These are phyloP conservation scores for Actinia equina DNA, from an alignment of 64 coral and sea anemone genomes.

Conservation along the genomic window DNA sequence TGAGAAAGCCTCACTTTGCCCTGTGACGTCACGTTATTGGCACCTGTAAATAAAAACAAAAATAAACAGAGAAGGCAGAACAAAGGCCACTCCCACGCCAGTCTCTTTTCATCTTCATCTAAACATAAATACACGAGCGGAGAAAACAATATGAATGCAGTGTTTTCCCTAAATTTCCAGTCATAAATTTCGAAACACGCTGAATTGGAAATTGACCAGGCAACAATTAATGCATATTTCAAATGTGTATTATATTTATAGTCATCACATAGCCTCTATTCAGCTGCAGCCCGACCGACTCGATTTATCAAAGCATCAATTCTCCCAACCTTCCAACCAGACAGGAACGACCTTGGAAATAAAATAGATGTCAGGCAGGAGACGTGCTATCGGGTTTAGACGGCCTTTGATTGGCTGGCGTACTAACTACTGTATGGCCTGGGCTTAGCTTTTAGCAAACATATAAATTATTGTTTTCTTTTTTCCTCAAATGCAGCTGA, in stretches of 20 bases:
- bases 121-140: constrained; percentile 36
- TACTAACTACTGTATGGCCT: constrained; percentile 52
- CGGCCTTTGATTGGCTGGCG: constrained; percentile 67
- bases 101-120: constrained; percentile 52
- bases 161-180: not conserved
- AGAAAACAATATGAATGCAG: constrained; percentile 39
- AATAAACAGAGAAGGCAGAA: constrained; percentile 86
- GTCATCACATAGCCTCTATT: not conserved
- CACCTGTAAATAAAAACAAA: constrained; percentile 99
- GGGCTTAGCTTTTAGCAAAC: constrained; percentile 88
- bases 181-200: not conserved
- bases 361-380: constrained; percentile 67
- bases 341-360: constrained; percentile 74
- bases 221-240: constrained; percentile 26
- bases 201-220: constrained; percentile 27
- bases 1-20: constrained; percentile 78
- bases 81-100: constrained; percentile 79
- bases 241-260: constrained; percentile 17
- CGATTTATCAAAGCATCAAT: constrained; percentile 40
- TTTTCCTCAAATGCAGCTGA: constrained; percentile 25
- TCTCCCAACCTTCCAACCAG: constrained; percentile 63
- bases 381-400: constrained; percentile 53
- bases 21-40: constrained; percentile 98
- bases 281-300: not conserved
- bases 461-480: constrained; percentile 92